phyloP scores from a whole-genome alignment of 2,888 invertebrate genomes.

The Morpho deidamia region DNA sequence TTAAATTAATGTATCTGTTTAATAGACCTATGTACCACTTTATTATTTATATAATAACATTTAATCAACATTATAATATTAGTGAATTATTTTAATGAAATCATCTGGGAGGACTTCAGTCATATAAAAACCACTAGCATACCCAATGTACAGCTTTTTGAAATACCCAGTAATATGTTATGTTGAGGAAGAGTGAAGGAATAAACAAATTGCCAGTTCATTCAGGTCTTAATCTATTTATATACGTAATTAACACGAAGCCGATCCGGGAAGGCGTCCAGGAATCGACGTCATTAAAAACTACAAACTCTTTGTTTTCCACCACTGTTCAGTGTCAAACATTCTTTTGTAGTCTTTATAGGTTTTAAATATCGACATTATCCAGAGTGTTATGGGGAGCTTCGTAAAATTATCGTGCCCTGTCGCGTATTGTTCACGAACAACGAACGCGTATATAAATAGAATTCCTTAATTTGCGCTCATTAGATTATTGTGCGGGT shows the following conservation, averaged over 20 bases:
- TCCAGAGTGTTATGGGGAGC: constrained; percentile 5
- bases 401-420: not conserved
- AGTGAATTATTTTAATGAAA: no score
- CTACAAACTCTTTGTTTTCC: constrained; percentile 16
- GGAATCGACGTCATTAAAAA: constrained; percentile 17
- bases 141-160: no score
- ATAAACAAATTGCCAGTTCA: no score
- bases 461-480: not conserved
- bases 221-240: not conserved
- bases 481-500: no score
- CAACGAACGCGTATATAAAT: not conserved
- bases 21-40: no score
- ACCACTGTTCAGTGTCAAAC: constrained; percentile 17
- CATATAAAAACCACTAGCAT: no score
- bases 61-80: no score
- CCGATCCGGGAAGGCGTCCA: constrained; percentile 6
- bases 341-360: constrained; percentile 14
- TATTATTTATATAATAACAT: no score
- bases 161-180: no score
- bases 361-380: constrained; percentile 6
- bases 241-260: constrained; percentile 11
- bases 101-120: no score
- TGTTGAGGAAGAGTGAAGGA: no score
- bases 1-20: no score
- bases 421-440: not conserved